Base-by-base conservation (phyloP, 2,797 vertebrate species). In the Muscicapa striata region DNA sequence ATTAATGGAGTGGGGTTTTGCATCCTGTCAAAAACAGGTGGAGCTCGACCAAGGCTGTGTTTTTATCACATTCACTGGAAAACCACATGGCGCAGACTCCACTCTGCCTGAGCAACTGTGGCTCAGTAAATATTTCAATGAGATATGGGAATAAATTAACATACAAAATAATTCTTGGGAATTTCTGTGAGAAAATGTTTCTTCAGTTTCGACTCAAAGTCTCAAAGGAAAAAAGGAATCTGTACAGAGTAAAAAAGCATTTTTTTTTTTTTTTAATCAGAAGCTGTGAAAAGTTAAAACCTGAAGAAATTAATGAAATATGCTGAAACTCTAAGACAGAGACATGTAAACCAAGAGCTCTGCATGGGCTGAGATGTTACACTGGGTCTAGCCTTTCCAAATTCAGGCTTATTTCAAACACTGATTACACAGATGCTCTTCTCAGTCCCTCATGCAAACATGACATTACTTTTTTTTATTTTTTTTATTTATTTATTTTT, bases 61-160 rank as follows among this genome's bases (percentile, higher is more conserved):
- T 78, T 92, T 81, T 90, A 74, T 73, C 94, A 73, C 87, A 81
- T 76, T 84, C 17, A 11, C 55, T 21, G 43, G 79, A 83, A 95
- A 93, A 83, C 38, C 94, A 92, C 91, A 55, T 67, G 63, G 66
- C 10, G 0, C 69, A 93, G 82, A 55, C 63, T 95, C 85, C 38
- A 34, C 29, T 73, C 74, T 23, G 76, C 85, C 91, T 57, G 36
- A 78, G 45, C 24, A 67, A 81, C 51, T 59, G 69, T 29, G 30
- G 43, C 46, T 51, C 73, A 88, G 51, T 49, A 95, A 91, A 79
- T 79, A 88, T 61, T 84, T 85, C 77, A 93, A 74, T 80, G 85
- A 88, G 79, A 52, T 51, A 82, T 3, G 17, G 26, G 70, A 91
- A 95, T 91, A 96, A 90, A 92, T 91, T 94, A 88, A 67, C 77